Base-by-base conservation (phyloP, 2,888 invertebrate species). In the Scotopteryx bipunctaria region DNA sequence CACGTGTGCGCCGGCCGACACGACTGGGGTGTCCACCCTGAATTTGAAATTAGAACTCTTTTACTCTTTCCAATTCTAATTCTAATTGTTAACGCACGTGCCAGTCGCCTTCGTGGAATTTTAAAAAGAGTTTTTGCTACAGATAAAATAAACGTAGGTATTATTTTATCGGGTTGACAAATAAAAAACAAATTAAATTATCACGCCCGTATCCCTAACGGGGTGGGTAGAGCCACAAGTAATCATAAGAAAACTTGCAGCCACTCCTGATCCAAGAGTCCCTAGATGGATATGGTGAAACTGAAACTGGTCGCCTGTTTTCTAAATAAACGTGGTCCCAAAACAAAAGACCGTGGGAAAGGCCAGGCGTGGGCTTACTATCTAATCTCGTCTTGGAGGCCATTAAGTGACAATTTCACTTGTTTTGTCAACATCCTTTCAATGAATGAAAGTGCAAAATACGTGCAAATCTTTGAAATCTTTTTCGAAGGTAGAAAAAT, bases 1-100 rank as follows among this genome's bases (percentile, higher is more conserved):
- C 89, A 90, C 89, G 89, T 88, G 89, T 86, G 76, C 75, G 69
- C 74, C 70, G 78, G 59, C 70, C 77, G 78, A 90, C 89, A 90
- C 89, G 89, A 90, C 88, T 61, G 52, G 57, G 65, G 72, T 66
- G 67, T 73, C 78, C 83, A 80, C 77, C 80, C 82, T 83, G 89
- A 86, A 90, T 90, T 78, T 77, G 56, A 78, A 73, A 87, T 84
- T 73, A 82, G 78, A 74, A 76, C 75, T 76, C 81, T 82, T 83
- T 84, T 76, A 81, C 81, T 82, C 79, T 85, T 86, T 85, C 81
- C 75, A 78, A 46, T 81, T 80, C 81, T 75, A 78, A 46, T 81
- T 80, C 75, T 84, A 86, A 88, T 88, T 76, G 83, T 71, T 67
- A 74, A 72, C 72, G 80, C 87, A 86, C 88, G 89, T 86, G 86